Evolutionary conservation across 2,113 vertebrate genomes (phyloP).

Genomic region (Panurus biarmicus): DNA sequence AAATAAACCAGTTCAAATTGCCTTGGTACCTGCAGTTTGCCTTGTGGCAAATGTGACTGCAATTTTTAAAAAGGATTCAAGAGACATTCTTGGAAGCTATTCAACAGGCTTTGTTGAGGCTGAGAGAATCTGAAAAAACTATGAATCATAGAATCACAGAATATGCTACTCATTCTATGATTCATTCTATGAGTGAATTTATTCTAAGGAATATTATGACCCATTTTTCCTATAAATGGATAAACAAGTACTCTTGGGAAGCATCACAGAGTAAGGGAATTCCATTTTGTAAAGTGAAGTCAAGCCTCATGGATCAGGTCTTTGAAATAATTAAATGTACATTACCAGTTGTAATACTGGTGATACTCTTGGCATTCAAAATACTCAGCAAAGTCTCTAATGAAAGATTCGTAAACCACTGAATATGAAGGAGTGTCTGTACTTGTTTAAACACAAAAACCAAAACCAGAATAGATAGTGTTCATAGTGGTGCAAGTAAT

Average conservation of each 20-base stretch:
- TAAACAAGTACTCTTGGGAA: neutral
- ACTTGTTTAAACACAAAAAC: neutral
- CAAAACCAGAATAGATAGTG: neutral
- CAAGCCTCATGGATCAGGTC: neutral
- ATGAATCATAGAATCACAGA: neutral
- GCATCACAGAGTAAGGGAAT: neutral
- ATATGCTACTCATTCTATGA: neutral
- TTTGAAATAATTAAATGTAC: neutral
- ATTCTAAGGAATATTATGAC: neutral
- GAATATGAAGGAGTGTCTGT: neutral
- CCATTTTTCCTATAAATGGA: neutral
- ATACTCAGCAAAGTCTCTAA: neutral
- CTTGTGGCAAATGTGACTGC: neutral
- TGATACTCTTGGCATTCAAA: neutral
- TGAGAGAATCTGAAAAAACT: neutral
- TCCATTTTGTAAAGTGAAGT: neutral
- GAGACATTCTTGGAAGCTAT: neutral
- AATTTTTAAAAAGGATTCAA: neutral
- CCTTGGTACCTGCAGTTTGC: neutral
- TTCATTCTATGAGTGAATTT: neutral
- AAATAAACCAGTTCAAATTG: neutral
- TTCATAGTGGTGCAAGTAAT: neutral
- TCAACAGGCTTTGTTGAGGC: neutral
- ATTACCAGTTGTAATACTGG: neutral
- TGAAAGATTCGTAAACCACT: neutral